phyloP scores from a whole-genome alignment of 2,888 invertebrate species.

The Monoplex corrugatus region DNA sequence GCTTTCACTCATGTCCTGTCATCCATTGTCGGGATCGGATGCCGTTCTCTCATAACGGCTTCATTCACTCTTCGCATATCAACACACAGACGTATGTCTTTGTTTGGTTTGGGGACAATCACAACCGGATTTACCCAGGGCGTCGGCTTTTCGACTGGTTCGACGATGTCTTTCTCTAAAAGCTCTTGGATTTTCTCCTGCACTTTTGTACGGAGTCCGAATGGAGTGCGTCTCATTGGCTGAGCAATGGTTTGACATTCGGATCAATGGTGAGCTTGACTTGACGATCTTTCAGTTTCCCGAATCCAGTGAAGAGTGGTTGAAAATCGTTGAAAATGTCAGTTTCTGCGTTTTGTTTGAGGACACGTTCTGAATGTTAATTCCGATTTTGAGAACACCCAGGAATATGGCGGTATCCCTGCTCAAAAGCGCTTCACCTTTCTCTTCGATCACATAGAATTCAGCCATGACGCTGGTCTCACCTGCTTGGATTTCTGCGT shows the following conservation, averaged over 20 bases:
- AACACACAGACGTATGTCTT: conserved; percentile 61
- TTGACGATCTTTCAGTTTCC: conserved; percentile 3
- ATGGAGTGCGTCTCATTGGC: background rate
- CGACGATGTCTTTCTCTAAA: conserved; percentile 20
- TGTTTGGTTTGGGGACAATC: conserved; percentile 59
- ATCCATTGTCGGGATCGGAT: conserved; percentile 58
- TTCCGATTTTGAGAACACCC: background rate
- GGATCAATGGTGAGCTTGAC: conserved; percentile 9
- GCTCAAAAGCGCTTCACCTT: background rate
- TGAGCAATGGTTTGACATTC: background rate
- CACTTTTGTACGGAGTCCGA: conserved; percentile 7
- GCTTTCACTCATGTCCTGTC: conserved; percentile 59
- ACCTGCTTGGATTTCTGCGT: background rate
- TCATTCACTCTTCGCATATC: conserved; percentile 60
- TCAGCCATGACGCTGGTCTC: background rate
- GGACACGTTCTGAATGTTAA: conserved; percentile 2
- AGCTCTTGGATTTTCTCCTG: background rate
- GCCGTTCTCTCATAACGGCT: conserved; percentile 55
- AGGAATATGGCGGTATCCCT: background rate
- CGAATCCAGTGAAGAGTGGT: conserved; percentile 4
- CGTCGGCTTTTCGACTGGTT: conserved; percentile 3
- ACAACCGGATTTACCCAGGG: conserved; percentile 54
- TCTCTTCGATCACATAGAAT: background rate
- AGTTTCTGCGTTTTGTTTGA: too few relatives aligned
- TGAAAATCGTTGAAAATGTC: conserved; percentile 1